Evolutionary conservation across 2,888 invertebrate genomes (phyloP), one percentile per base, ranked within the genome.

Genomic region (Trilocha varians): DNA sequence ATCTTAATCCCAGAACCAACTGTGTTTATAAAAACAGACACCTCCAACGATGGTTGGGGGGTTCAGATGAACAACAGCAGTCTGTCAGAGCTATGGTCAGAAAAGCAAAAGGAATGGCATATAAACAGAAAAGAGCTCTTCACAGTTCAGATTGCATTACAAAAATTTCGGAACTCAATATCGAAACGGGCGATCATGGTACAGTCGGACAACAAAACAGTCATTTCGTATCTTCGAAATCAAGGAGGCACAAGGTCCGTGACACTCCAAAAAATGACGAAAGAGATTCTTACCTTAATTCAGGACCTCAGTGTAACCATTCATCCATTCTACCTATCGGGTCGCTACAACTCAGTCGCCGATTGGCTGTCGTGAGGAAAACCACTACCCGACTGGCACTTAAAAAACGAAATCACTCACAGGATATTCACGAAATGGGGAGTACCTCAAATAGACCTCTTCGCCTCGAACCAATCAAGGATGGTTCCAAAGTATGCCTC

Each of bases 171-270:
- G 15, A 11, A 33, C 11, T 14, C 16, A 3, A 16, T 44, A 11
- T 15, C 13, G 13, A 13, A 38, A n/a, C 16, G 25, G 4, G 34
- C 16, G 13, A 38, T 53, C 1, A 41, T 49, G 1, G 43, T 59
- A 11, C 59, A 60, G 37, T 50, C 52, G 49, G 57, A 60, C 58
- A 57, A 56, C 49, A 46, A 36, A 25, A 53, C 56, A 0, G 55
- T 45, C 5, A 45, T 59, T 6, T 48, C 56, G 1, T 46, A 58
- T 35, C 43, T 57, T 3, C 40, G 50, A 3, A 59, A 62, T 36
- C 60, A 65, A 40, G 64, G 63, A 6, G 61, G 62, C 0, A 61
- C 55, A 1, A 55, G 52, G 40, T 60, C 61, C 0, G 1, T 15
- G 32, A 9, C 42, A 1, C 38, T 59, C 0, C 43, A 52, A 40